phyloP scores from a whole-genome alignment of 30 jellyfish, hydroid and myxozoan species.

The Aurelia aurita region DNA sequence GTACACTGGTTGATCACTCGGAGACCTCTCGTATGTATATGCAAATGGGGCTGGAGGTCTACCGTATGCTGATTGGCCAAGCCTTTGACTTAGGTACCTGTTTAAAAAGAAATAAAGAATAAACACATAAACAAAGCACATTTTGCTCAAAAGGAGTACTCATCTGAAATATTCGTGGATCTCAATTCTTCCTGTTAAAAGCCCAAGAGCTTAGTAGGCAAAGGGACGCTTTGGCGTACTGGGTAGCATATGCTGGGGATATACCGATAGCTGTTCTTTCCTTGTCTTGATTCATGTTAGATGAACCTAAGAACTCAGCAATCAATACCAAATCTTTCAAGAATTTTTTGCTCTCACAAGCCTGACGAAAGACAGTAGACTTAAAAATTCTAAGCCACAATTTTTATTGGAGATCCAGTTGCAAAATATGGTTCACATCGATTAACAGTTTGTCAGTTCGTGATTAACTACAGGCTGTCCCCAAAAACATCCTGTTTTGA shows the following conservation, averaged over 20 bases:
- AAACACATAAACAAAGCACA: too few species aligned
- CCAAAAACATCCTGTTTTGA: too few species aligned
- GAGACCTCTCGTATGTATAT: constrained; percentile 71
- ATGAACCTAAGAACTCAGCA: not conserved
- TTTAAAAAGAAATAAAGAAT: not conserved
- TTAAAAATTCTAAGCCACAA: not conserved
- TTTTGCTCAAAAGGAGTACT: too few species aligned
- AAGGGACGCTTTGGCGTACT: too few species aligned
- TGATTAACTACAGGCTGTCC: too few species aligned
- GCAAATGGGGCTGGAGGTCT: constrained; percentile 65
- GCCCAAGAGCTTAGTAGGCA: too few species aligned
- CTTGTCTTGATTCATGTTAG: not conserved
- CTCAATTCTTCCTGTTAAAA: too few species aligned
- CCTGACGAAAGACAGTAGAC: not conserved
- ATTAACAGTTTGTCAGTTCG: too few species aligned
- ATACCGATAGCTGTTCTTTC: not conserved
- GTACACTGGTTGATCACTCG: constrained; percentile 74
- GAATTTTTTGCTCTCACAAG: not conserved
- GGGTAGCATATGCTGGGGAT: not conserved
- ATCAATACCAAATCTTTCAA: not conserved
- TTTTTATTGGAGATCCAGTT: too few species aligned
- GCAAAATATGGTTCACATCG: too few species aligned
- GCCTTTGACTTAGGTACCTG: constrained; percentile 82
- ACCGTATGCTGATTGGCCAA: constrained; percentile 81
- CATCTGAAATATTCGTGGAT: too few species aligned